Base-by-base conservation (phyloP, 1,140 invertebrate genomes). In the Temnothorax longispinosus region DNA sequence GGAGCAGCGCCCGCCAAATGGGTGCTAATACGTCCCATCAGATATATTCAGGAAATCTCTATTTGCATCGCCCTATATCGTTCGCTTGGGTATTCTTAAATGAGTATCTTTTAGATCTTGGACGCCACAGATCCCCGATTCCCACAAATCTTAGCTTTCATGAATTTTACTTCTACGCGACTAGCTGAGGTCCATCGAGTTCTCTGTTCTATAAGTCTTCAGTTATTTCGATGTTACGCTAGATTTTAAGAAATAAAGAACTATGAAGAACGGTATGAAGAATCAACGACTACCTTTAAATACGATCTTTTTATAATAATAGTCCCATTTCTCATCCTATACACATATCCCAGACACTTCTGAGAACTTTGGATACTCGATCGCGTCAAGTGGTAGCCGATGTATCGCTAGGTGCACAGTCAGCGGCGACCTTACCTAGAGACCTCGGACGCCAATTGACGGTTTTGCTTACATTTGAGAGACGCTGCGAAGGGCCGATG, bases 401-500 rank as follows among this genome's bases (percentile, higher is more conserved):
- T 35, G 5, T 81, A 41, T 64, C 32, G 21, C 44, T 32, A 27
- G 4, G 15, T 54, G 52, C 21, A 21, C 4, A 32, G 18, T 32
- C 15, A n/a, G 44, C 67, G 54, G 35, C 13, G 27, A 52, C 60
- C 89, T 84, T 85, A 87, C 67, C 77, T 60, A 88, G 84, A 84
- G 58, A 75, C 52, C 81, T 62, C 41, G 56, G 32, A 64, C 47
- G 13, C 58, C 67, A 62, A 62, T 72, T 81, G 71, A 72, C 15
- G 65, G 77, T 67, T 88, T 88, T 60, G 78, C 87, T 85, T 89
- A 88, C 58, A 75, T 89, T 89, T 89, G 88, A 89, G 88, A 89
- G 78, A 86, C 88, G 87, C 87, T 89, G 85, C 76, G 54, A 89
- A 89, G 90, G 90, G 91, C 88, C 86, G 91, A 89, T 88, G 92